phyloP scores from a whole-genome alignment of 2,888 invertebrate species.

The Anagyrus pseudococci region DNA sequence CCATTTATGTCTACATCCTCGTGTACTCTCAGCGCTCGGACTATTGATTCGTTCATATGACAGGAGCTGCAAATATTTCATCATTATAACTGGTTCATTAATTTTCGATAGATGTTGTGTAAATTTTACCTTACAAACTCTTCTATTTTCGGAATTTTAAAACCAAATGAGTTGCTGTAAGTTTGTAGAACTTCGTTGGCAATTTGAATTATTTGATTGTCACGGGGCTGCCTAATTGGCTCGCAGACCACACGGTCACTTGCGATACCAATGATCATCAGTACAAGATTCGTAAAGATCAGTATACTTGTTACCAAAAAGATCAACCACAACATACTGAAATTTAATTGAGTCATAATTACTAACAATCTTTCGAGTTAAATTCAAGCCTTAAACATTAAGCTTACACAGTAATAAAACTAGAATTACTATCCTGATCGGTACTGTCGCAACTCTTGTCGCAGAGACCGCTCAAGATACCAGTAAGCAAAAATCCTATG shows the following conservation, averaged over 20 bases:
- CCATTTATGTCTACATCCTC: background rate
- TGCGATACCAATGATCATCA: background rate
- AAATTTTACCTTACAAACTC: too few species aligned
- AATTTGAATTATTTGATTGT: background rate
- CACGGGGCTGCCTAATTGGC: background rate
- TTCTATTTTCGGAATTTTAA: too few species aligned
- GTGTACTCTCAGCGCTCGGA: background rate
- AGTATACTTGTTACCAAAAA: background rate
- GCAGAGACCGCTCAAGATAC: background rate
- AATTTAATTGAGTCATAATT: background rate
- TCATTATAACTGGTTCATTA: too few species aligned
- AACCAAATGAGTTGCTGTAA: too few species aligned
- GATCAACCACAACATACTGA: background rate
- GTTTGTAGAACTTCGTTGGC: too few species aligned
- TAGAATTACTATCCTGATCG: background rate
- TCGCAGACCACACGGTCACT: background rate
- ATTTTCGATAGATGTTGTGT: too few species aligned
- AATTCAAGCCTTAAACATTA: background rate
- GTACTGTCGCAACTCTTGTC: background rate
- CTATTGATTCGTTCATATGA: background rate
- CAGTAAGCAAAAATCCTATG: too few species aligned
- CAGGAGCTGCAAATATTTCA: background rate
- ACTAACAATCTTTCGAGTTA: too few species aligned
- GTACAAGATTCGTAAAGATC: background rate
- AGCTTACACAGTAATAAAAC: background rate